phyloP scores from a whole-genome alignment of 2,797 vertebrate genomes.

The Peromyscus attwateri region DNA sequence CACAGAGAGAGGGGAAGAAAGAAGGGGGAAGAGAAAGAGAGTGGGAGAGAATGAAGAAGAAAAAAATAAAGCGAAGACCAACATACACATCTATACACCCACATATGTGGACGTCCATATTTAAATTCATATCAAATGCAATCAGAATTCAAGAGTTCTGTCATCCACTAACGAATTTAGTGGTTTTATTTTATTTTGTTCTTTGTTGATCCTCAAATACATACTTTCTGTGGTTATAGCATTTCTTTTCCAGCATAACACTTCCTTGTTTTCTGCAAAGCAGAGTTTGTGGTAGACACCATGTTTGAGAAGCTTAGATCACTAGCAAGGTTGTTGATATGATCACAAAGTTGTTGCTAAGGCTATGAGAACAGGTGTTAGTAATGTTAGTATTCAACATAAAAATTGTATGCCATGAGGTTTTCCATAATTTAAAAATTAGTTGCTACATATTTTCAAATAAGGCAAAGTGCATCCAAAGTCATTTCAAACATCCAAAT shows the following conservation, averaged over 20 bases:
- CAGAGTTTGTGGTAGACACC: not conserved
- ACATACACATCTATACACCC: not conserved
- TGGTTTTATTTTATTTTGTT: not conserved
- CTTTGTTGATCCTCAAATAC: not conserved
- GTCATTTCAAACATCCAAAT: not conserved
- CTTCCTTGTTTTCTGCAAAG: not conserved
- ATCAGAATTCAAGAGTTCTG: not conserved
- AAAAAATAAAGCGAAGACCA: not conserved
- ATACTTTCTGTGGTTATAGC: not conserved
- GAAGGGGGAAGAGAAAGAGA: accelerated
- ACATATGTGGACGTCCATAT: not conserved
- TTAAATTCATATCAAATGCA: slow-evolving; percentile 30
- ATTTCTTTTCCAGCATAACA: not conserved
- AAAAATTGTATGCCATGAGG: not conserved
- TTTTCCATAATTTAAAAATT: slow-evolving; percentile 2
- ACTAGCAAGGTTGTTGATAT: not conserved
- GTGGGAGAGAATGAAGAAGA: accelerated
- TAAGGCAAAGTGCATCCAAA: not conserved
- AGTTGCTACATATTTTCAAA: not conserved
- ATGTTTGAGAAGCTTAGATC: not conserved
- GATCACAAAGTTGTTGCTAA: not conserved
- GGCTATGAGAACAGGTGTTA: not conserved
- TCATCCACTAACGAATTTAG: not conserved
- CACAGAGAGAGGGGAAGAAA: not conserved
- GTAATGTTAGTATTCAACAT: not conserved